Percentiles rank a stretch among this genome's conserved stretches.
Conservation (phyloP, 2,113 vertebrate genomes). For the Hemicordylus capensis region DNA sequence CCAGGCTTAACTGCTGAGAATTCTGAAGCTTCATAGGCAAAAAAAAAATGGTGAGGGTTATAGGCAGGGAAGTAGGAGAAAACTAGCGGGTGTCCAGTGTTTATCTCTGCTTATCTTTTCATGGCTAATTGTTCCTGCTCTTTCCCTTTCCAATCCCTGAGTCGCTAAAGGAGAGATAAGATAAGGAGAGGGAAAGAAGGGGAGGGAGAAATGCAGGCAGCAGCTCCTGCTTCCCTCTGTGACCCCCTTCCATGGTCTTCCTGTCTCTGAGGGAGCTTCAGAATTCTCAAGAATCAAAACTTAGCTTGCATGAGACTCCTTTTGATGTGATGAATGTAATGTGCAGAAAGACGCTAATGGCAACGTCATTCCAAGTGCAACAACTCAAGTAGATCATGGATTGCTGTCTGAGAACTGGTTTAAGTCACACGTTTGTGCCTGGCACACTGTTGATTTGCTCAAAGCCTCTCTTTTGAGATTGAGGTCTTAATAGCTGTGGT, state of each 20-base stretch:
- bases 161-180: background rate
- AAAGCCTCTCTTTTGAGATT: background rate
- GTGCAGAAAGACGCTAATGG: background rate
- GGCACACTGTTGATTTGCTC: background rate
- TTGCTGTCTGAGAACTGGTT: slow-evolving; percentile 1
- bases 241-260: background rate
- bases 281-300: background rate
- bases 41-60: slow-evolving; percentile 10
- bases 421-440: background rate
- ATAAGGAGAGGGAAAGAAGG: background rate
- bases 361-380: background rate
- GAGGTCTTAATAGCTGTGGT: background rate
- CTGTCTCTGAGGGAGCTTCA: background rate
- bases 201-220: background rate
- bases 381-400: background rate
- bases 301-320: background rate
- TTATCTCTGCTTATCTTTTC: background rate
- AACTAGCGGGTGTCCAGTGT: background rate
- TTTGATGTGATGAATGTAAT: background rate
- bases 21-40: slow-evolving; percentile 35
- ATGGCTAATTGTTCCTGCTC: background rate
- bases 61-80: background rate
- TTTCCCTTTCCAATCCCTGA: background rate
- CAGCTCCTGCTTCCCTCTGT: background rate
- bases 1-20: slow-evolving; percentile 39